Conservation (phyloP, 2,113 vertebrate genomes). For the Hippocampus zosterae region DNA sequence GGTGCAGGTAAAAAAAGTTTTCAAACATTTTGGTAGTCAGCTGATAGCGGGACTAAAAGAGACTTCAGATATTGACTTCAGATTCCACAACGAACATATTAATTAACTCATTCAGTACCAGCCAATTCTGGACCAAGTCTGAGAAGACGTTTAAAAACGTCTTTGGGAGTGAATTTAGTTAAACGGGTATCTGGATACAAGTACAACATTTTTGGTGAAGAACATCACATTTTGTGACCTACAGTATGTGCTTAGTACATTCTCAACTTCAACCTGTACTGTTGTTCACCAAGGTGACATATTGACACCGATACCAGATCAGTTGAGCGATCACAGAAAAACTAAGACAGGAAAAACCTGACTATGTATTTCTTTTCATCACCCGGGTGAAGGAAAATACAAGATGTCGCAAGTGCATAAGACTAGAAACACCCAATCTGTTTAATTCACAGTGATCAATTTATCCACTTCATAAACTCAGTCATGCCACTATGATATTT, state of each 20-base stretch:
- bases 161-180: too few species aligned
- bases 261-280: conserved; percentile 16
- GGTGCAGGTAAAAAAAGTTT: neutral
- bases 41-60: too few species aligned
- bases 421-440: neutral
- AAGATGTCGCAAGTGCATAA: neutral
- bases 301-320: conserved; percentile 21
- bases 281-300: too few species aligned
- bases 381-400: neutral
- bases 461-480: neutral
- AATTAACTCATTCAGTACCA: too few species aligned
- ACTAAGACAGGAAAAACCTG: neutral
- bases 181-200: neutral
- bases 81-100: neutral
- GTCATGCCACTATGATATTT: neutral
- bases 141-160: too few species aligned
- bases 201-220: neutral
- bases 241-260: neutral
- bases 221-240: conserved; percentile 16
- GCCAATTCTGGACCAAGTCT: too few species aligned
- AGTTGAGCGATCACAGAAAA: neutral
- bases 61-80: neutral
- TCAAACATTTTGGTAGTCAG: neutral
- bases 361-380: neutral
- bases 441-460: neutral